Percentiles rank a stretch among this genome's conserved stretches.
These are phyloP conservation scores for Cyclura pinguis DNA, from an alignment of 2,797 vertebrate species.

Conservation along the genomic window DNA sequence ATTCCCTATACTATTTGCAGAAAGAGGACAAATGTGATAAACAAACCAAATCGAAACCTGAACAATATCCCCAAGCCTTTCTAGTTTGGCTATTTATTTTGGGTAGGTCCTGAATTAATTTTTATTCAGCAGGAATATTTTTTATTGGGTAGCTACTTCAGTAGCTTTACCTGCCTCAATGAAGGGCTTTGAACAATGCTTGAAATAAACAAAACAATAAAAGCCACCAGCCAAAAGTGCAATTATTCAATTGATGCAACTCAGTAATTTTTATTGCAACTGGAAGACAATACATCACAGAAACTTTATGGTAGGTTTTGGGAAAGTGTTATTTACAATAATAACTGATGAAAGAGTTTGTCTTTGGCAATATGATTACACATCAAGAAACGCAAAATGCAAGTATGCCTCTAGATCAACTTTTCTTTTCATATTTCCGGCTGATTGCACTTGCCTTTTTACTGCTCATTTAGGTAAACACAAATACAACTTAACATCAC, in stretches of 20 bases:
- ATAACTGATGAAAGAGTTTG: constrained; percentile 96
- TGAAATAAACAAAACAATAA: constrained; percentile 17
- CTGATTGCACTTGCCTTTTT: constrained; percentile 85
- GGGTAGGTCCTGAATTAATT: neutral
- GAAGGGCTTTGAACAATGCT: neutral
- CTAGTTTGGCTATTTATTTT: neutral
- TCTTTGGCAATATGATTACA: constrained; percentile 99
- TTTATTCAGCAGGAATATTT: neutral
- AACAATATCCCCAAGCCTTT: too few relatives aligned
- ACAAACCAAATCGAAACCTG: neutral
- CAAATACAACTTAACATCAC: constrained; percentile 74
- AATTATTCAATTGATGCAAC: constrained; percentile 87
- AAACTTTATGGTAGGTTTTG: constrained; percentile 99
- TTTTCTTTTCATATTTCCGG: constrained; percentile 74
- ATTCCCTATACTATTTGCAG: neutral
- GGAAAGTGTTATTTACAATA: constrained; percentile 99
- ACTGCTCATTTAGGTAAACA: constrained; percentile 82
- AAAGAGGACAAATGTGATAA: neutral
- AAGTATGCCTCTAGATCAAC: constrained; percentile 86
- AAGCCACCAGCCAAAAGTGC: constrained; percentile 63
- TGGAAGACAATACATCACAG: constrained; percentile 99
- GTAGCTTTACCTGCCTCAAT: neutral
- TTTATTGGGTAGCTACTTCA: neutral
- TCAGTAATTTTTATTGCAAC: constrained; percentile 99
- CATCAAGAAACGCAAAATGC: constrained; percentile 93